phyloP scores from a whole-genome alignment of 1,140 invertebrate genomes.

The Caerostris darwini region DNA sequence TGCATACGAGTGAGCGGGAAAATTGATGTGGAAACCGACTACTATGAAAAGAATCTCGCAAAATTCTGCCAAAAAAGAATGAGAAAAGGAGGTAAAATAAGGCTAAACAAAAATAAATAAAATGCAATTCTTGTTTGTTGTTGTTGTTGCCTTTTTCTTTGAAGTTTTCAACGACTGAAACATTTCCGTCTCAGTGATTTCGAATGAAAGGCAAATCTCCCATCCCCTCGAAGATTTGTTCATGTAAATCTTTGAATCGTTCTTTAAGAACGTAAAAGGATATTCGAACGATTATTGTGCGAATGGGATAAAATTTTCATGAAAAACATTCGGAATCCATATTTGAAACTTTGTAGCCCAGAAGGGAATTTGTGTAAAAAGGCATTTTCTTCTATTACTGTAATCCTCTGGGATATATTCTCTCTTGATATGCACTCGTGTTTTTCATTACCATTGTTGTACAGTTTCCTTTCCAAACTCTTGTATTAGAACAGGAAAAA shows the following conservation, averaged over 20 bases:
- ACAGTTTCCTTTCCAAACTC: too few species aligned
- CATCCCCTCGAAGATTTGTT: slow-evolving; percentile 23
- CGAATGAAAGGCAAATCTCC: slow-evolving; percentile 36
- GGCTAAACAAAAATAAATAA: background rate
- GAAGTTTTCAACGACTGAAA: background rate
- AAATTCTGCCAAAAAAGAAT: background rate
- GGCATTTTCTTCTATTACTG: background rate
- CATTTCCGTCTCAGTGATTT: slow-evolving; percentile 24
- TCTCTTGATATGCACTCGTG: background rate
- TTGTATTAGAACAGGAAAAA: too few species aligned
- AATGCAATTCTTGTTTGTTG: background rate
- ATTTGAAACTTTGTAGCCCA: background rate
- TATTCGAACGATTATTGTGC: background rate
- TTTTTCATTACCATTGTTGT: background rate
- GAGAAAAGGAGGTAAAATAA: background rate
- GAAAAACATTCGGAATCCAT: slow-evolving; percentile 4
- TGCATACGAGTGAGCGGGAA: background rate
- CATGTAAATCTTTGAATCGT: slow-evolving; percentile 34
- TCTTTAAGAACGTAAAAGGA: slow-evolving; percentile 35
- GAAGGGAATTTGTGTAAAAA: background rate
- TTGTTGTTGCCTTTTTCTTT: slow-evolving; percentile 8
- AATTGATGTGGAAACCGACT: background rate
- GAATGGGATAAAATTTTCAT: background rate
- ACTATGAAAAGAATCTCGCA: background rate
- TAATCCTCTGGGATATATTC: background rate